Conservation (phyloP, 2,888 invertebrate species). For the Agrotis clavis region DNA sequence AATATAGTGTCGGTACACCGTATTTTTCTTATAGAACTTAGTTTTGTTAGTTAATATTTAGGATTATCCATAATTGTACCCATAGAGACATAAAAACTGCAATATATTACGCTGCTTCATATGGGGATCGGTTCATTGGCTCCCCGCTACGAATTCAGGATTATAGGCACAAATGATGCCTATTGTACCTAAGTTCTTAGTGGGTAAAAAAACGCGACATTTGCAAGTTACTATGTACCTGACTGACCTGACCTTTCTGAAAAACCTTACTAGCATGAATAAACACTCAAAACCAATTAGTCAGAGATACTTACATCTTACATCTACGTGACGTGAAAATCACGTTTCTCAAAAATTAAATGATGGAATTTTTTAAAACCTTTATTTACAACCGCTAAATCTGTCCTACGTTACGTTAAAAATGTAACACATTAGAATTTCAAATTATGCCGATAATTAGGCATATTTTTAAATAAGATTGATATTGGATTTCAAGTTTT, state of each 20-base stretch:
- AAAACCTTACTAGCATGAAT: neutral
- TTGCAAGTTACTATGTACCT: too few relatives aligned
- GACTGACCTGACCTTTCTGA: too few relatives aligned
- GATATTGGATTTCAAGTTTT: slow-evolving; percentile 29
- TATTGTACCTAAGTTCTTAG: too few relatives aligned
- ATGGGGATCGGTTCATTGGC: too few relatives aligned
- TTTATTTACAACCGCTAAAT: slow-evolving; percentile 23
- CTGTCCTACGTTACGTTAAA: slow-evolving; percentile 45
- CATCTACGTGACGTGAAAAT: neutral
- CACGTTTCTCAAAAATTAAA: neutral
- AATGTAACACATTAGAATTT: slow-evolving; percentile 28
- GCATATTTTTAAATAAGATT: slow-evolving; percentile 25
- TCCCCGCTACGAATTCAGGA: too few relatives aligned
- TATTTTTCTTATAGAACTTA: neutral
- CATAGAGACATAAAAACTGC: too few relatives aligned
- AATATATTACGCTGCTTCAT: too few relatives aligned
- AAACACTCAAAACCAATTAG: neutral
- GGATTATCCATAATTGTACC: too few relatives aligned
- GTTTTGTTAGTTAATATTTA: too few relatives aligned
- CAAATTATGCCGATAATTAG: slow-evolving; percentile 31
- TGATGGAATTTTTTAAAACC: slow-evolving; percentile 33
- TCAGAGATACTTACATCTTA: neutral
- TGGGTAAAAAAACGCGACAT: too few relatives aligned
- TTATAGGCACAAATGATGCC: too few relatives aligned
- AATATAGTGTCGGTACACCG: too few relatives aligned